Base-by-base conservation (phyloP, 2,888 invertebrate species). In the Polyommatus iphigenia region DNA sequence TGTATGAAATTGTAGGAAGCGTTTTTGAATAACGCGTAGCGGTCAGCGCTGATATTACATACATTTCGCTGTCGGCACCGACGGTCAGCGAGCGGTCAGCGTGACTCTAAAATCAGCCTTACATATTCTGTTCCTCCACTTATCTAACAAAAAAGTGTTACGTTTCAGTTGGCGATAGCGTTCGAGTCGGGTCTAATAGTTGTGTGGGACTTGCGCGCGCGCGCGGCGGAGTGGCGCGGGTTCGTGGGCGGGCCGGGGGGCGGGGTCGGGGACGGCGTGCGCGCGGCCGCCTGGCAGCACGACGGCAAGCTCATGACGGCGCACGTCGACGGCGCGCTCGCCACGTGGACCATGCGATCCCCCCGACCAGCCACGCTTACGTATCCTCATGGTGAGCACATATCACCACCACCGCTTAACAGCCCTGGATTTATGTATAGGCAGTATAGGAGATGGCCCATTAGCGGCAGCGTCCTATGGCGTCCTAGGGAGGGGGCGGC, bases 271-370 rank as follows among this genome's bases (percentile, higher is more conserved):
- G 98, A 98, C 88, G 96, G 96, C 78, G 94, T 99, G 83, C 96
- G 97, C 86, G 98, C 98, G 78, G 96, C 98, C 85, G 96, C 98
- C 81, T 99, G 99, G 99, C 99, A 99, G 91, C 97, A 98, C 93
- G 99, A 99, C 93, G 99, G 99, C 82, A 99, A 98, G 94, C 98
- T 99, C 89, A 98, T 99, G 96, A 97, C 97, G 84, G 98, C 98
- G 85, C 99, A 99, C 92, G 96, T 96, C 71, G 99, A 99, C 94
- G 99, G 99, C 81, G 98, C 98, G 79, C 95, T 99, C 80, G 97
- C 98, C 84, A 98, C 98, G 78, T 99, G 99, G 99, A 97, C 96
- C 86, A 94, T 97, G 80, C 96, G 97, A 87, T 96, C 96, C 83
- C 95, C 96, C 78, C 96, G 98, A 89, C 98, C 98, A 71, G 93